Evolutionary conservation across 2,888 invertebrate genomes (phyloP).

Genomic region (Escarpia spicata): DNA sequence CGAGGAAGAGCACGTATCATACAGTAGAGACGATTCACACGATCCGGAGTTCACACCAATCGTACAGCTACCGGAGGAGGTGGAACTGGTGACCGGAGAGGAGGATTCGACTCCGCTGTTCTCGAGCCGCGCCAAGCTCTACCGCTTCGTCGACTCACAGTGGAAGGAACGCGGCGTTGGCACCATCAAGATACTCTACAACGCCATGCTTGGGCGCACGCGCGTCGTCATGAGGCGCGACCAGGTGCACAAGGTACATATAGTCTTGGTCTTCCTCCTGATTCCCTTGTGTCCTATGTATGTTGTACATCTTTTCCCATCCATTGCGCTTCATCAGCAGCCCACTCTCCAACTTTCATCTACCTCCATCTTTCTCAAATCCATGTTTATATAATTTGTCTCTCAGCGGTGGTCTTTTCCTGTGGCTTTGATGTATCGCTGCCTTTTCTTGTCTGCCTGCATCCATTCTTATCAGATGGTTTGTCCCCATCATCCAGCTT

Average conservation of each 20-base stretch:
- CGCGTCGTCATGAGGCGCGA: slow-evolving; percentile 76
- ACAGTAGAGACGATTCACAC: not conserved
- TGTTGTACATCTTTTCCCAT: too few species aligned
- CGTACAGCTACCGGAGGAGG: slow-evolving; percentile 64
- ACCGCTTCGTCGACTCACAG: slow-evolving; percentile 65
- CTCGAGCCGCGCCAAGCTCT: slow-evolving; percentile 84
- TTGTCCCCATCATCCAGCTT: too few species aligned
- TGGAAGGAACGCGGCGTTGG: slow-evolving; percentile 68
- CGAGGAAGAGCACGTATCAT: not conserved
- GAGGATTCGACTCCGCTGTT: slow-evolving; percentile 85
- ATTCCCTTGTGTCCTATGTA: not conserved
- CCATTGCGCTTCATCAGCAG: too few species aligned
- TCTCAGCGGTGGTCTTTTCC: too few species aligned
- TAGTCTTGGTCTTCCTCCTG: not conserved
- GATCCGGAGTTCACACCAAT: slow-evolving; percentile 53
- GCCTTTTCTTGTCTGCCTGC: too few species aligned
- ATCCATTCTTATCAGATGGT: too few species aligned
- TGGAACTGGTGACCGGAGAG: slow-evolving; percentile 83
- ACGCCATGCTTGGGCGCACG: slow-evolving; percentile 72
- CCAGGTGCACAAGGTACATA: slow-evolving; percentile 69
- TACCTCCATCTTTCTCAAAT: too few species aligned
- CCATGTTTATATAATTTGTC: too few species aligned
- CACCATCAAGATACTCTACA: slow-evolving; percentile 71
- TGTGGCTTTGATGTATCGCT: too few species aligned
- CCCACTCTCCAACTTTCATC: too few species aligned